These are phyloP conservation scores for Uropsilus gracilis DNA, from an alignment of 2,113 vertebrate genomes.

Conservation along the genomic window DNA sequence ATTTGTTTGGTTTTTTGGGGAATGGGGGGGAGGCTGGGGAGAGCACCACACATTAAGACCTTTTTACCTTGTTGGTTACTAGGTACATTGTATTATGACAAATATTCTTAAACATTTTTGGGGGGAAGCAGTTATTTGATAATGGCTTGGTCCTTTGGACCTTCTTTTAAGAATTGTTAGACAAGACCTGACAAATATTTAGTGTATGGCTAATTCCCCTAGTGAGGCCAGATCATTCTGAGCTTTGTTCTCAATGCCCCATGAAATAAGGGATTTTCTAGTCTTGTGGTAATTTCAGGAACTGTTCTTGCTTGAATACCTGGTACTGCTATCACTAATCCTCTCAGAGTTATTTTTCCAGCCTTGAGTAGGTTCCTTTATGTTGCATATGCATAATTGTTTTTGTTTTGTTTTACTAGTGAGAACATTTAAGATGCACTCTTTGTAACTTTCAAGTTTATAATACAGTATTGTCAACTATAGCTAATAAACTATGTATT, in stretches of 20 bases:
- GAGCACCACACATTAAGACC: background rate
- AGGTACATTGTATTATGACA: background rate
- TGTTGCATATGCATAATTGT: background rate
- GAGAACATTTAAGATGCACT: no score
- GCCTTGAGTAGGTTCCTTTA: background rate
- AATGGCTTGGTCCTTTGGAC: background rate
- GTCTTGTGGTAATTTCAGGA: background rate
- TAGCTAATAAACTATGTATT: background rate
- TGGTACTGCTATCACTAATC: background rate
- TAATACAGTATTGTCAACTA: background rate
- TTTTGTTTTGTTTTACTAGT: no score
- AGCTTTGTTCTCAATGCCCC: background rate
- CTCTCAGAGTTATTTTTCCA: background rate
- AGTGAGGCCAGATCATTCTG: background rate
- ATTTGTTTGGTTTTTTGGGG: background rate
- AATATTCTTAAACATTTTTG: background rate
- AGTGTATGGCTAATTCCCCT: background rate
- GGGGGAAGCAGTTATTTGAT: background rate
- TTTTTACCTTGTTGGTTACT: background rate
- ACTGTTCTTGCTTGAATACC: background rate
- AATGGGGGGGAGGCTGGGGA: background rate
- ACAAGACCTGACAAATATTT: background rate
- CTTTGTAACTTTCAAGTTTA: no score
- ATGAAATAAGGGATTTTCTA: background rate
- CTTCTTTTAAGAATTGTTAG: conserved; percentile 15